Evolutionary conservation across 2,113 vertebrate genomes (phyloP).

Genomic region (Chamaetylas fuelleborni): DNA sequence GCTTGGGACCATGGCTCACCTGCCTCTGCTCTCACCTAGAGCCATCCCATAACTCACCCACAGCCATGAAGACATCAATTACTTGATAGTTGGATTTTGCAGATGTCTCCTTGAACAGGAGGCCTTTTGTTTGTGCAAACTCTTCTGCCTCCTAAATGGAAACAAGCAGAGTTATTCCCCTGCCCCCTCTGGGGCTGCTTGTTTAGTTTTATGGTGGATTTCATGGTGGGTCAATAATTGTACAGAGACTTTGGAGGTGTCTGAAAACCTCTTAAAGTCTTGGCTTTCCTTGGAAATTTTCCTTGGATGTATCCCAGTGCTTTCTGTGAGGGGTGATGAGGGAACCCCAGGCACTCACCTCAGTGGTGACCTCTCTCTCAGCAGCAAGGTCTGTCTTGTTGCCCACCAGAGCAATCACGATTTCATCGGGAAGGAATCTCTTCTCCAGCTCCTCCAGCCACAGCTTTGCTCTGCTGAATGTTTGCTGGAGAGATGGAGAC

Average conservation of each 20-base stretch:
- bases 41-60: constrained; percentile 69
- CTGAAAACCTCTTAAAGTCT: background rate
- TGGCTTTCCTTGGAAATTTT: background rate
- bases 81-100: constrained; percentile 74
- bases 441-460: constrained; percentile 81
- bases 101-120: constrained; percentile 79
- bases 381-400: constrained; percentile 78
- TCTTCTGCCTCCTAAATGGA: constrained; percentile 73
- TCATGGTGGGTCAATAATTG: background rate
- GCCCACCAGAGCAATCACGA: constrained; percentile 75
- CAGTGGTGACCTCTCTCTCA: constrained; percentile 61
- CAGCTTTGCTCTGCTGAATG: constrained; percentile 71
- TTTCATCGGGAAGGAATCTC: constrained; percentile 60
- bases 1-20: background rate
- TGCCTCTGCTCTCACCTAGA: background rate
- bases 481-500: constrained; percentile 51
- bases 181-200: background rate
- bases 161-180: background rate
- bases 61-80: constrained; percentile 39
- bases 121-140: constrained; percentile 64
- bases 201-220: background rate
- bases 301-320: background rate
- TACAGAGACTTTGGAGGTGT: accelerated
- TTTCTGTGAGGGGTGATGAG: background rate
- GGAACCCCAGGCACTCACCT: constrained; percentile 61